Base-by-base conservation (phyloP, 2,888 invertebrate species). In the Mythimna lalbum region DNA sequence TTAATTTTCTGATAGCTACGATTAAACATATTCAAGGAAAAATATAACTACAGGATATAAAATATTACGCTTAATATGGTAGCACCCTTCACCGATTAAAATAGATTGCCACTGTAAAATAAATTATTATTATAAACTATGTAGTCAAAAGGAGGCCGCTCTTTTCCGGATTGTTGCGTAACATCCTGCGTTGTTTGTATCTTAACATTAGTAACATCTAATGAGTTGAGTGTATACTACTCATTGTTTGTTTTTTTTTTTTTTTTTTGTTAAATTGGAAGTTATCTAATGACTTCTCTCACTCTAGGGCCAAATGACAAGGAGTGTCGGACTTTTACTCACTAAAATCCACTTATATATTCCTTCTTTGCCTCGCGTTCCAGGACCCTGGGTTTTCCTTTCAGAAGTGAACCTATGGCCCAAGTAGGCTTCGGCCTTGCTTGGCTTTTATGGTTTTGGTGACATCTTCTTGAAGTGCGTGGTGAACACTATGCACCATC, bases 161-260 rank as follows among this genome's bases (percentile, higher is more conserved):
- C 75, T 50, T 67, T 81, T 81, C 81, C 81, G 81, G 73, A 47
- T 52, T 43, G 49, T 81, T 82, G 49, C 66, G 68, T 70, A 76
- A 81, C 55, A 55, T 71, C 69, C 65, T 71, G 23, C 27, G 17
- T 59, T 21, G 1, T 2, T 31, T 4, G 56, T 39, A 43, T 63
- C 55, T 57, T 61, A 81, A 65, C 61, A 64, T 71, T 62, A 63
- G 14, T 60, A 68, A 49, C 73, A 64, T 53, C 21, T 66, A 27
- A 63, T 62, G 17, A 23, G 31, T 49, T 49, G 23, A 6, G n/a
- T 17, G 12, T 23, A 10, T 2, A 17, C 0, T 39, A 23, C 21
- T 57, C 21, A 47, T 65, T 52, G 4, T 27, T 27, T 7, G 2
- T 33, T 33, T 9, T 9, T 10, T 7, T 33, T 7, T 33, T 33